phyloP scores from a whole-genome alignment of 2,797 vertebrate species.

The Choloepus didactylus region DNA sequence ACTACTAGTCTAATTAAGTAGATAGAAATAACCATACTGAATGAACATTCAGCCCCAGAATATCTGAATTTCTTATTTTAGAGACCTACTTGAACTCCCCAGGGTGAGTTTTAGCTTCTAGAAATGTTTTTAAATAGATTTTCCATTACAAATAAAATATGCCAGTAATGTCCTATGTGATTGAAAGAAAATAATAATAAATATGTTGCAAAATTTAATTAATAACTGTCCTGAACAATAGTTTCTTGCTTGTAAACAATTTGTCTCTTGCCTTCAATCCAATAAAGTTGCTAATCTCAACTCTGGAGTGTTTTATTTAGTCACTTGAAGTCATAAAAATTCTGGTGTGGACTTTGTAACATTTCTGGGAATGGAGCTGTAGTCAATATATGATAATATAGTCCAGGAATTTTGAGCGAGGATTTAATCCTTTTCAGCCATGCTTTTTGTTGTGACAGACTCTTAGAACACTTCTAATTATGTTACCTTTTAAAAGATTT shows the following conservation, averaged over 20 bases:
- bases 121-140: constrained; percentile 62
- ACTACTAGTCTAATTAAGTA: constrained; percentile 50
- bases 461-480: constrained; percentile 72
- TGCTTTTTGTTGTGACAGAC: constrained; percentile 63
- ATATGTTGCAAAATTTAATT: constrained; percentile 53
- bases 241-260: constrained; percentile 68
- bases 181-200: constrained; percentile 61
- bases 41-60: constrained; percentile 28
- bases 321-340: constrained; percentile 72
- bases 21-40: background rate
- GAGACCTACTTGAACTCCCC: constrained; percentile 40
- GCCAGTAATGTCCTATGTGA: constrained; percentile 37
- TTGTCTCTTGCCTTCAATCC: constrained; percentile 57
- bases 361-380: constrained; percentile 72
- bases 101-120: constrained; percentile 50
- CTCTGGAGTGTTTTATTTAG: constrained; percentile 63
- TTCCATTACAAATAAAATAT: constrained; percentile 52
- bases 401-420: constrained; percentile 74
- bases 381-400: constrained; percentile 69
- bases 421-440: constrained; percentile 60
- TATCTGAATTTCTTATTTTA: constrained; percentile 53
- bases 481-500: constrained; percentile 63
- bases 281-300: constrained; percentile 69
- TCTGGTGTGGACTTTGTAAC: constrained; percentile 76
- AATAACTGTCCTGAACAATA: constrained; percentile 42